Evolutionary conservation across 1,140 invertebrate genomes (phyloP), one percentile per base, ranked within the genome.

Genomic region (Coelopa frigida): DNA sequence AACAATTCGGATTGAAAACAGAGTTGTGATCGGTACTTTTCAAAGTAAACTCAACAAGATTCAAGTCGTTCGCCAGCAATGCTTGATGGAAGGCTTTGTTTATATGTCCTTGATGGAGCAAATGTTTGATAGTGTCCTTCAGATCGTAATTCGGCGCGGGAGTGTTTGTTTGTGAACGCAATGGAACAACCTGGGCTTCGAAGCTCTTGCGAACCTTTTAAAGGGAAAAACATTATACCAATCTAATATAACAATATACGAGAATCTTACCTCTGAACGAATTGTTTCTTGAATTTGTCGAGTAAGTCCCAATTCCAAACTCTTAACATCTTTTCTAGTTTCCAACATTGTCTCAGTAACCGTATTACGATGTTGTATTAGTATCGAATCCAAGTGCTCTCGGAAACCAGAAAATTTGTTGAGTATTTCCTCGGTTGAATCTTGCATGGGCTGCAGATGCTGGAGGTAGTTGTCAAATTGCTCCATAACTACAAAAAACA

Each of bases 31-130:
- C 84, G 3, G 87, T 86, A 48, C 79, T 78, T 49, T 91, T 83
- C 65, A 92, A 92, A 3, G 89, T 82, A 52, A 82, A 82, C 52
- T 93, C 79, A 8, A 94, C 89, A 21, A 93, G 71, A 46, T 78
- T 76, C 17, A 95, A 75, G 72, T 95, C 90, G 31, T 86, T 84
- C 18, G 86, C 86, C 10, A 89, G 87, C 37, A 97, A 70, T 18
- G 91, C 92, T 73, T 91, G 76, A 67, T 94, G 87, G 68, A 95
- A 94, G 11, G 90, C 91, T 38, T 82, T 78, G 70, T 91, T 90
- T 3, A 85, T 72, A 60, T 90, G 83, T 4, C 85, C 85, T 50
- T 80, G 76, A 24, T 76, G 70, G 15, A 93, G 69, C n/a, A 87
- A 71, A 18, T 82, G 77, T 52, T 84, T 74, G 36, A 93, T 81